A percentile compares a stretch with the other conserved stretches of the same genome.
Evolutionary conservation across 2,113 vertebrate species (phyloP).

Genomic region (Erpornis zantholeuca): DNA sequence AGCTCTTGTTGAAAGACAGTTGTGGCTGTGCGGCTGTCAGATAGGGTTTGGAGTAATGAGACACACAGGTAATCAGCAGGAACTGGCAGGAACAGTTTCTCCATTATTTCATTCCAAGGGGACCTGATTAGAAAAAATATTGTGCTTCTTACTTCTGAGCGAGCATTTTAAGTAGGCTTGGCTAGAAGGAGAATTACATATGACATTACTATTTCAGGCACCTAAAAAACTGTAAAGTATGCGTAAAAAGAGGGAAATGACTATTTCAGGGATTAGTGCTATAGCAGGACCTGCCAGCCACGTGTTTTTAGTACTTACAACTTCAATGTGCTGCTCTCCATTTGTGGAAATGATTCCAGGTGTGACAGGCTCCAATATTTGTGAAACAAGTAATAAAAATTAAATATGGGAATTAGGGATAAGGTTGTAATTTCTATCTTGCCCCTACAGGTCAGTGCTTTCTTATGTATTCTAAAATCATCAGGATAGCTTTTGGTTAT

Average conservation of each 20-base stretch:
- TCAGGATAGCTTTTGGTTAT: background rate
- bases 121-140: constrained; percentile 52
- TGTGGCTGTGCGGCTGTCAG: constrained; percentile 18
- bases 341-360: background rate
- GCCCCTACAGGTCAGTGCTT: fast-evolving
- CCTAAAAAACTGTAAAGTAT: background rate
- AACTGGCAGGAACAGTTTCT: constrained; percentile 31
- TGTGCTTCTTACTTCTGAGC: constrained; percentile 1
- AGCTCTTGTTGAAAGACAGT: constrained; percentile 47
- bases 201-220: constrained; percentile 17
- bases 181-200: constrained; percentile 31
- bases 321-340: background rate
- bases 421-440: background rate
- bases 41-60: constrained; percentile 46
- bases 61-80: constrained; percentile 23
- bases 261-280: background rate
- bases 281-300: background rate
- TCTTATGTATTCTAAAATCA: background rate
- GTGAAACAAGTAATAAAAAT: background rate
- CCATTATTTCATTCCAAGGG: constrained; percentile 25
- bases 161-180: constrained; percentile 33
- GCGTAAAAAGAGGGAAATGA: background rate
- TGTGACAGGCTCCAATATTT: background rate
- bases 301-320: background rate
- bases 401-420: fast-evolving